phyloP scores from a whole-genome alignment of 2,797 vertebrate genomes.

The Urocyon cinereoargenteus region DNA sequence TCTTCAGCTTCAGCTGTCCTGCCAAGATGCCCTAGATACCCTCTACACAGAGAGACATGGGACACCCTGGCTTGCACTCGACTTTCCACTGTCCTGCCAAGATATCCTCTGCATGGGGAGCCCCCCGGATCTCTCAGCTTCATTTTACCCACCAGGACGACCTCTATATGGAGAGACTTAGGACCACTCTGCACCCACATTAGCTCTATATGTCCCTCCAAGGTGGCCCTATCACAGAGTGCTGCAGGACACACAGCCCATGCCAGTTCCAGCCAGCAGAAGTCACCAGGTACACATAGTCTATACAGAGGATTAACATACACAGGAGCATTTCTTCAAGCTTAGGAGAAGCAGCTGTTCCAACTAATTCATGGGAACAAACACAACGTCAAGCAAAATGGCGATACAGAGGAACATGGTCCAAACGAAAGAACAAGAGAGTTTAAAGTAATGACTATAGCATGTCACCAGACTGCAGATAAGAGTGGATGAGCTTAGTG shows the following conservation, averaged over 20 bases:
- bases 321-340: background rate
- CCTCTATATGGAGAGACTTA: background rate
- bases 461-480: background rate
- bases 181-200: background rate
- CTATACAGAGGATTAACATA: background rate
- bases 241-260: background rate
- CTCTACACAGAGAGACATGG: background rate
- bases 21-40: background rate
- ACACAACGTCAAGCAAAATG: background rate
- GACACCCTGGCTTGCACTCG: background rate
- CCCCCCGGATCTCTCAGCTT: background rate
- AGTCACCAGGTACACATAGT: background rate
- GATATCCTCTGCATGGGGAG: background rate
- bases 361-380: background rate
- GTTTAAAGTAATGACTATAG: background rate
- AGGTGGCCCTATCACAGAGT: background rate
- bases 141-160: background rate
- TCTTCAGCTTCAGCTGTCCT: background rate
- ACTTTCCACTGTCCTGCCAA: background rate
- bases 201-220: background rate
- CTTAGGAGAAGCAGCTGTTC: background rate
- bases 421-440: background rate
- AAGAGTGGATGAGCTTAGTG: background rate
- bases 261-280: background rate
- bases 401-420: background rate